Conservation (phyloP, 2,797 vertebrate genomes). For the Sebastes trivittatus region DNA sequence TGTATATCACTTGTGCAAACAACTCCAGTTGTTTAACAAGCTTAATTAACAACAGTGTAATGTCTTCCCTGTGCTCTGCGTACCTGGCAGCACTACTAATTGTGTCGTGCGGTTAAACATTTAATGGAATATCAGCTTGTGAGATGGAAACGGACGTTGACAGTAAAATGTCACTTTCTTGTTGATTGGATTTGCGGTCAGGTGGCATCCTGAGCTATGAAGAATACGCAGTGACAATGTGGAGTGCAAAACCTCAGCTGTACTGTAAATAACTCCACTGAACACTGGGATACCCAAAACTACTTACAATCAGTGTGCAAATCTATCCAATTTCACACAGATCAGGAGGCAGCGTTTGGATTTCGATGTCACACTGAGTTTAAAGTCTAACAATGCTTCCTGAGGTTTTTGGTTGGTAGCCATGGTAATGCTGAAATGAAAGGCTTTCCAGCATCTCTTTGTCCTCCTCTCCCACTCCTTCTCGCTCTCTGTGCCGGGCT, state of each 20-base stretch:
- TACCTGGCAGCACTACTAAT: conserved; percentile 23
- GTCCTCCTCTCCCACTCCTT: conserved; percentile 55
- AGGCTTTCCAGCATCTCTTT: conserved; percentile 52
- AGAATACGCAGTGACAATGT: background rate
- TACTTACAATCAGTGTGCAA: conserved; percentile 41
- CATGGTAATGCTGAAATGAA: conserved; percentile 67
- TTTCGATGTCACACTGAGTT: conserved; percentile 51
- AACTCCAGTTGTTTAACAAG: conserved; percentile 30
- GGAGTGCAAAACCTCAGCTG: conserved; percentile 5
- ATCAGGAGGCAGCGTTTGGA: conserved; percentile 42
- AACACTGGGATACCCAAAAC: conserved; percentile 13
- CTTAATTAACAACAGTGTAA: conserved; percentile 15
- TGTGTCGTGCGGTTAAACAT: conserved; percentile 31
- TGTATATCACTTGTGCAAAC: background rate
- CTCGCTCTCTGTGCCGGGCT: conserved; percentile 49
- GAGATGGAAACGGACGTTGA: conserved; percentile 1
- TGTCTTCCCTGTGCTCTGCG: conserved; percentile 6
- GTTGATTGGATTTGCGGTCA: conserved; percentile 36
- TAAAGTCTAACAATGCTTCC: conserved; percentile 50
- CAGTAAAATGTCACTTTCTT: conserved; percentile 26
- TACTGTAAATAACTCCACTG: background rate
- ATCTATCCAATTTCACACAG: conserved; percentile 55
- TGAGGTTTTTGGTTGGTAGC: conserved; percentile 58
- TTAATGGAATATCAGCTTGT: conserved; percentile 26
- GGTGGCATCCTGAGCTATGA: conserved; percentile 7